These are phyloP conservation scores for Halotydeus destructor DNA, from an alignment of 1,140 invertebrate genomes.

Conservation along the genomic window DNA sequence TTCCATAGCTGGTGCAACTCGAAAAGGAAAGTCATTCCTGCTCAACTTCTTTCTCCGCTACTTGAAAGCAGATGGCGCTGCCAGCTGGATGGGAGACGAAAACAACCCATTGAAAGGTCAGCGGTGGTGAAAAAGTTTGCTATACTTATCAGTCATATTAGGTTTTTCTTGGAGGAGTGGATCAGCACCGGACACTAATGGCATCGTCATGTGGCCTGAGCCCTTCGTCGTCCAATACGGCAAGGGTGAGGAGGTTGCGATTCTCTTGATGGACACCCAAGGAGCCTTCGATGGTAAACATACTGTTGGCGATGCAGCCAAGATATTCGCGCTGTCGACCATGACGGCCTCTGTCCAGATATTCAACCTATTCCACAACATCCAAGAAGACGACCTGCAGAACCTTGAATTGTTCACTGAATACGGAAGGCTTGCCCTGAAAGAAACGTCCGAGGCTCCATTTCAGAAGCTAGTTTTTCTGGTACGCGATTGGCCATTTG, in stretches of 20 bases:
- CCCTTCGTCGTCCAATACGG: constrained; percentile 37
- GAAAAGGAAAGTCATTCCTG: constrained; percentile 88
- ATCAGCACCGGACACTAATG: constrained; percentile 79
- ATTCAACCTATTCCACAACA: constrained; percentile 32
- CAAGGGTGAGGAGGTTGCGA: constrained; percentile 26
- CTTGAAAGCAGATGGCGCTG: constrained; percentile 35
- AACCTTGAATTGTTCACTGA: constrained; percentile 51
- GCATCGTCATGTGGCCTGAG: constrained; percentile 86
- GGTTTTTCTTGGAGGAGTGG: constrained; percentile 71
- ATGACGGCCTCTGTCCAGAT: constrained; percentile 23
- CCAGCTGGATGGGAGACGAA: constrained; percentile 22
- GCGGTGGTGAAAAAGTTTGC: constrained; percentile 74
- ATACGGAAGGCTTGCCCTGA: constrained; percentile 78
- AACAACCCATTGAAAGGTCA: constrained; percentile 26
- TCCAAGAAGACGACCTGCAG: constrained; percentile 33
- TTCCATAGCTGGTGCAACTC: constrained; percentile 82
- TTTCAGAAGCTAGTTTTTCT: constrained; percentile 71
- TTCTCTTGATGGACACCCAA: constrained; percentile 87
- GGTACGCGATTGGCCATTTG: constrained; percentile 93
- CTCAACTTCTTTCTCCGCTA: constrained; percentile 82
- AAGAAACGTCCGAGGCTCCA: constrained; percentile 55
- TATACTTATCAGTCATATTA: constrained; percentile 84
- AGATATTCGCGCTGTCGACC: constrained; percentile 59
- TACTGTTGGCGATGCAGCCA: constrained; percentile 86
- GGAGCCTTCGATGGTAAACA: constrained; percentile 92